Evolutionary conservation across 1,140 invertebrate species (phyloP), one percentile per base, ranked within the genome.

Genomic region (Drosophila tristis): DNA sequence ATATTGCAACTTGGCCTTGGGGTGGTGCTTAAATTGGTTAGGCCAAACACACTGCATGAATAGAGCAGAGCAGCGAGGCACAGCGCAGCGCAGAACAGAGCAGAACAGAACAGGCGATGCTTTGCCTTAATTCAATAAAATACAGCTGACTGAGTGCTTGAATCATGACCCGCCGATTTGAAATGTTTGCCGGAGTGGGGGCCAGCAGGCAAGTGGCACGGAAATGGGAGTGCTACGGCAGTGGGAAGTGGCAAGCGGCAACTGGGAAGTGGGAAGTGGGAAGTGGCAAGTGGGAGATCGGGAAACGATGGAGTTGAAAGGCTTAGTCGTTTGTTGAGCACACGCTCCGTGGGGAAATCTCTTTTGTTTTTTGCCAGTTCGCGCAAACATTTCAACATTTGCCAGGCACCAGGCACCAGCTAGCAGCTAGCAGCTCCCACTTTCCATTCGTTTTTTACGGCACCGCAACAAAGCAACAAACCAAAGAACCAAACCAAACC

Each of bases 71-170:
- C n/a, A n/a, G n/a, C n/a, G n/a, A n/a, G n/a, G n/a, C n/a, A n/a
- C n/a, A n/a, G n/a, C n/a, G n/a, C 59, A 43, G 23, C 42, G 49
- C 59, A 44, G 50, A 56, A 20, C 66, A 31, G 63, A 56, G 55
- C 65, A 7, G 65, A 70, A 56, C 66, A 15, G 39, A 39, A 11
- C 11, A 63, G 64, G 15, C 66, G 35, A 29, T n/a, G 63, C 70
- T 54, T 44, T 74, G 68, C 82, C 81, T 58, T 85, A 85, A 86
- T 86, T 86, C 81, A 86, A 86, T 86, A 86, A 86, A 86, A 86
- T 86, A 87, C 81, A 86, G 81, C 82, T 86, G 81, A 86, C 82
- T 86, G 81, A 86, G 84, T 86, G 81, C 81, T 86, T 86, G 81
- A 86, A 86, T 86, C 81, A 86, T 86, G 81, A 86, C 81, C 81